phyloP scores from a whole-genome alignment of 2,113 vertebrate species.

The Bubalus kerabau region DNA sequence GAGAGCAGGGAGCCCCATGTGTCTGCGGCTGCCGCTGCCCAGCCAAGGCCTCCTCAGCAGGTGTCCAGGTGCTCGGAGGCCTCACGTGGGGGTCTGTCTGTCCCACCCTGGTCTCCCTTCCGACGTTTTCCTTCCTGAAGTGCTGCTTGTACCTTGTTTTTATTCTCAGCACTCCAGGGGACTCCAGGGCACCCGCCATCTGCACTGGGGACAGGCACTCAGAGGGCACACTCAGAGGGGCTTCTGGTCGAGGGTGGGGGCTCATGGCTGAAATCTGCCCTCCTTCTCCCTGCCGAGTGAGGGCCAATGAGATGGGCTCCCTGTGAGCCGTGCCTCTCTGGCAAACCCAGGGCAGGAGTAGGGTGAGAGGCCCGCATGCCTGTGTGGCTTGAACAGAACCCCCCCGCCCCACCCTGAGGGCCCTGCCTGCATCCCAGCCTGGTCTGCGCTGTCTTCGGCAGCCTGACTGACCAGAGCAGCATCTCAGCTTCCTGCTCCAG shows the following conservation, averaged over 20 bases:
- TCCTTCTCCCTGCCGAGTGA: background rate
- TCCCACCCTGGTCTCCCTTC: background rate
- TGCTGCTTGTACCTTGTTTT: background rate
- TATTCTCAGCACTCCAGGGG: background rate
- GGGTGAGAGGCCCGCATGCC: background rate
- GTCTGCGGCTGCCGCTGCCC: background rate
- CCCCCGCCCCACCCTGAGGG: fast-evolving
- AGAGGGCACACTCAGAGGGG: background rate
- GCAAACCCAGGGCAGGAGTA: background rate
- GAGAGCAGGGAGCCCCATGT: background rate
- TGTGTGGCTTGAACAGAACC: background rate
- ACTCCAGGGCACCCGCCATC: background rate
- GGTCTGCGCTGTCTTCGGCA: fast-evolving
- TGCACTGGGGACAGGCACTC: background rate
- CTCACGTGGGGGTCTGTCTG: background rate
- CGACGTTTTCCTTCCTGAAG: fast-evolving
- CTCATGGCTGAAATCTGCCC: background rate
- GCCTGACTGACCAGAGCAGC: fast-evolving
- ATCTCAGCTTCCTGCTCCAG: background rate
- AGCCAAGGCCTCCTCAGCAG: too few species aligned
- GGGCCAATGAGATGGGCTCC: background rate
- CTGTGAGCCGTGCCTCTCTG: background rate
- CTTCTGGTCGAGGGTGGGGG: background rate
- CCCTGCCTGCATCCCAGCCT: background rate
- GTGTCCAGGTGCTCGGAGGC: background rate